Percentiles rank a stretch among this genome's conserved stretches.
Evolutionary conservation across 2,888 invertebrate genomes (phyloP).

Genomic region (Plutella xylostella): DNA sequence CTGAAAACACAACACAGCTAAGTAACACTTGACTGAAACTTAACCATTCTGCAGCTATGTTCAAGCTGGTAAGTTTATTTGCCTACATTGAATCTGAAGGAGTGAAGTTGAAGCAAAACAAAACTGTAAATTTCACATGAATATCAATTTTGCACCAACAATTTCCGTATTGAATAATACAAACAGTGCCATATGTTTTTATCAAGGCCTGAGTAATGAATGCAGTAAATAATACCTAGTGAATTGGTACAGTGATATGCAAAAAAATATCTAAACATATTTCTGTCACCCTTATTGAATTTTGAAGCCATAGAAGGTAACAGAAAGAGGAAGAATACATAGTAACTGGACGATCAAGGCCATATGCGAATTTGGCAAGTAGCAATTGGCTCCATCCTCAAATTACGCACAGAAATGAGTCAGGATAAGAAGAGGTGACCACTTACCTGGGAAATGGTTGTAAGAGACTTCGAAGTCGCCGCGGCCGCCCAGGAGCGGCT

Average conservation of each 20-base stretch:
- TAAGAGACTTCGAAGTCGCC: conserved; percentile 79
- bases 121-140: no score
- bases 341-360: no score
- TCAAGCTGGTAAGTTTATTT: conserved; percentile 31
- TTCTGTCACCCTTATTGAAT: not conserved
- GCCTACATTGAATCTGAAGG: conserved; percentile 25
- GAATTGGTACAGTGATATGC: not conserved
- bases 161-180: not conserved
- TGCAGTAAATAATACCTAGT: not conserved
- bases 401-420: not conserved
- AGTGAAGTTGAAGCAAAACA: conserved; percentile 43
- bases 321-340: no score
- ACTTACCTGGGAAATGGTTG: conserved; percentile 88
- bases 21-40: conserved; percentile 49
- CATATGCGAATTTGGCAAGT: not conserved
- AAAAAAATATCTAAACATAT: not conserved
- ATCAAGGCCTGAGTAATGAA: no score
- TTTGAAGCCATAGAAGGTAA: not conserved
- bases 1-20: conserved; percentile 17
- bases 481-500: conserved; percentile 90
- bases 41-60: conserved; percentile 37
- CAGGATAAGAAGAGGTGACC: not conserved
- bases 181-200: not conserved
- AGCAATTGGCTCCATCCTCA: not conserved
- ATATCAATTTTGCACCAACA: conserved; percentile 11